These are phyloP conservation scores for Melanostigma gelatinosum DNA, from an alignment of 2,113 vertebrate species.

Conservation along the genomic window DNA sequence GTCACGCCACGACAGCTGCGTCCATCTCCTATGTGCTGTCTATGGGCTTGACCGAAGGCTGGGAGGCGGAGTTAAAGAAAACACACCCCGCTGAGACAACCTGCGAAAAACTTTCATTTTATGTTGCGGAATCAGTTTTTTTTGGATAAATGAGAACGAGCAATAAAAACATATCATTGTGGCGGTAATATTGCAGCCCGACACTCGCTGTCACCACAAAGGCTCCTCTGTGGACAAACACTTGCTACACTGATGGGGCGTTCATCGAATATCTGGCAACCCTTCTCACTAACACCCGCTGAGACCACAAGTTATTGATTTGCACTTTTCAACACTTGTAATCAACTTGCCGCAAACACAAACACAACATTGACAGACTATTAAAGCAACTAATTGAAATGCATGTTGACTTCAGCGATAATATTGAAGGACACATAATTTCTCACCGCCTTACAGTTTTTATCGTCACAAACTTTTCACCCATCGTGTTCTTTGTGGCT, in stretches of 20 bases:
- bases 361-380: constrained; percentile 28
- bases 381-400: constrained; percentile 18
- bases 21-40: too few relatives aligned
- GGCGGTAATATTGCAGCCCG: too few relatives aligned
- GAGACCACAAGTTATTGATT: constrained; percentile 38
- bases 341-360: constrained; percentile 43
- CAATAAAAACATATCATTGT: too few relatives aligned
- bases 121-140: too few relatives aligned
- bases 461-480: background rate
- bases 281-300: constrained; percentile 38
- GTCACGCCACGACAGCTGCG: too few relatives aligned
- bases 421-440: background rate
- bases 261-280: constrained; percentile 73
- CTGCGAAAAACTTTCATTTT: too few relatives aligned
- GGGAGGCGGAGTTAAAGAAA: too few relatives aligned
- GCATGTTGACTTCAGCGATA: background rate
- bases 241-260: constrained; percentile 49
- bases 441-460: background rate
- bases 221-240: constrained; percentile 56
- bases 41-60: too few relatives aligned
- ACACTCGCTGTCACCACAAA: constrained; percentile 37
- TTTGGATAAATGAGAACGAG: too few relatives aligned
- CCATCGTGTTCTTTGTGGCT: background rate
- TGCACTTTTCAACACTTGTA: constrained; percentile 35
- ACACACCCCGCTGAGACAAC: too few relatives aligned